Conservation (phyloP, 1,140 invertebrate species). For the Eulimnadia texana region DNA sequence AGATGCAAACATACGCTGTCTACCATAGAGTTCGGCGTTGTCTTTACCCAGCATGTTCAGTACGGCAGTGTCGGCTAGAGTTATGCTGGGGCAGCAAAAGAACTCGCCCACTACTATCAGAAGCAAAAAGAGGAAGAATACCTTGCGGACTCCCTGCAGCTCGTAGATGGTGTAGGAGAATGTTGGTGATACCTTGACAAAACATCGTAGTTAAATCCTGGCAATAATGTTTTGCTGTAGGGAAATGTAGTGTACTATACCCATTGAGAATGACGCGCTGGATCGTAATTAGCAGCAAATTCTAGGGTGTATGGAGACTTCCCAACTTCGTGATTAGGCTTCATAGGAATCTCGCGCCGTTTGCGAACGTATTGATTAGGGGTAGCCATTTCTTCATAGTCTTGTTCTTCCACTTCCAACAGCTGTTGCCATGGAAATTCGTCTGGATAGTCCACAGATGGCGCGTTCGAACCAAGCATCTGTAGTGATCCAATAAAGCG, state of each 20-base stretch:
- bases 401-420: slow-evolving; percentile 7
- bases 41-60: slow-evolving; percentile 80
- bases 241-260: no score
- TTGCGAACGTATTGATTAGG: background rate
- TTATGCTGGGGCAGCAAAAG: slow-evolving; percentile 91
- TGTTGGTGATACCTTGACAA: slow-evolving; percentile 56
- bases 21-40: slow-evolving; percentile 77
- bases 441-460: background rate
- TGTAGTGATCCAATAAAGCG: background rate
- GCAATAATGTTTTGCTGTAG: no score
- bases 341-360: slow-evolving; percentile 9
- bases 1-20: slow-evolving; percentile 96
- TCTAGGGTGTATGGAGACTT: slow-evolving; percentile 58
- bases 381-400: background rate
- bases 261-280: slow-evolving; percentile 53
- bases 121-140: slow-evolving; percentile 83
- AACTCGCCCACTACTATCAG: slow-evolving; percentile 93
- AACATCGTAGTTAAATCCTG: no score
- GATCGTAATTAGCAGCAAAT: slow-evolving; percentile 68
- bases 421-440: slow-evolving; percentile 3
- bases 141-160: slow-evolving; percentile 79
- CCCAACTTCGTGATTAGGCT: slow-evolving; percentile 27
- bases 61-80: slow-evolving; percentile 87
- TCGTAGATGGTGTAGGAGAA: slow-evolving; percentile 74
- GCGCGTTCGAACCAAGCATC: no score